Base-by-base conservation (phyloP, 2,888 invertebrate genomes). In the Odontothrips loti region DNA sequence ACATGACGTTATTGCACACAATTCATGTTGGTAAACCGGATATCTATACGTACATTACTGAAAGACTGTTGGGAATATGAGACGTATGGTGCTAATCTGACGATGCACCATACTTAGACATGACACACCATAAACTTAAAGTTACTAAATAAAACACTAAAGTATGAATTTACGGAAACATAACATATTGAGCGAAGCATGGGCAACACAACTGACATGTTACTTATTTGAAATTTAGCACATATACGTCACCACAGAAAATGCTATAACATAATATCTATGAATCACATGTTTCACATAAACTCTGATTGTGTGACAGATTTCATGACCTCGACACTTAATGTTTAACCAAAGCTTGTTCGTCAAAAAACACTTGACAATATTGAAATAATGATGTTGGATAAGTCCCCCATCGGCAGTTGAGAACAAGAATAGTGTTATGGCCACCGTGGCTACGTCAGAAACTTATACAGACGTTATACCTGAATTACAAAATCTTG, bases 21-120 rank as follows among this genome's bases (percentile, higher is more conserved):
- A 51, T 6, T 51, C 20, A 51, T 51, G 20, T 10, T 51, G 3
- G 58, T 17, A 15, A 58, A 58, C 58, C 17, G 58, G 20, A 58
- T 58, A 58, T 58, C n/a, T 58, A 58, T 58, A 58, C 51, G 51
- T 51, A 51, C 68, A 75, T 75, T 43, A 43, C 34, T 75, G 68
- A 75, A 75, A 75, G 68, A 75, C 68, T 75, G 12, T 27, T 75
- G 68, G 68, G 68, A 75, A 27, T 27, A 75, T 75, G 68, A 75
- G 68, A 27, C 58, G 68, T 75, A 75, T 75, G 68, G 58, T n/a
- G 34, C 34, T 6, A 43, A 58, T 58, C 6, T 58, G 17, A 58
- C n/a, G 12, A 20, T 58, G 58, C 58, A n/a, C n/a, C 58, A 58
- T 58, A 58, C 58, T 15, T 20, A 15, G 34, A 43, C 34, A 43